phyloP scores from a whole-genome alignment of 2,888 invertebrate species.

The Meghimatium bilineatum region DNA sequence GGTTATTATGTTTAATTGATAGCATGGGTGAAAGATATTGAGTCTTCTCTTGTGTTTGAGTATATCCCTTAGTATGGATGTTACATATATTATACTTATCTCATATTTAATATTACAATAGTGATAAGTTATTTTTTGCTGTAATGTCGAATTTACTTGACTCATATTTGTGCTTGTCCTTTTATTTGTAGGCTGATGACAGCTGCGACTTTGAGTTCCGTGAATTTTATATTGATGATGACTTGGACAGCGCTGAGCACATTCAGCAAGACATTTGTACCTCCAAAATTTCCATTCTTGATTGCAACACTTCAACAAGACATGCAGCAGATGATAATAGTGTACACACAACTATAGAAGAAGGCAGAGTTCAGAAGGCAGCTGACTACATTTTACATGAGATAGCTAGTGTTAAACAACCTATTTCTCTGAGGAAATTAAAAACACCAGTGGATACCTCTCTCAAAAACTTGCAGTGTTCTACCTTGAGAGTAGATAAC shows the following conservation, averaged over 20 bases:
- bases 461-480: background rate
- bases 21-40: too few relatives aligned
- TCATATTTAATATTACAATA: too few relatives aligned
- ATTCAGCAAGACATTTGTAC: conserved; percentile 6
- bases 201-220: conserved; percentile 52
- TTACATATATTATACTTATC: too few relatives aligned
- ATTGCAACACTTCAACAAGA: conserved; percentile 7
- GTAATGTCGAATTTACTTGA: too few relatives aligned
- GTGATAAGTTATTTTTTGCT: too few relatives aligned
- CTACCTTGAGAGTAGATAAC: background rate
- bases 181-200: conserved; percentile 19
- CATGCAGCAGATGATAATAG: background rate
- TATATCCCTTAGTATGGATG: too few relatives aligned
- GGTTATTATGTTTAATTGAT: too few relatives aligned
- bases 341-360: background rate
- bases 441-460: background rate
- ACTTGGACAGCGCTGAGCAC: conserved; percentile 41
- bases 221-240: conserved; percentile 61
- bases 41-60: too few relatives aligned
- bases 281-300: background rate
- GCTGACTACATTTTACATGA: background rate
- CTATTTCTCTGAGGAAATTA: background rate
- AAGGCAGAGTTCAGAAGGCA: background rate
- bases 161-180: background rate
- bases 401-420: background rate